Evolutionary conservation across 2,113 vertebrate species (phyloP).

Genomic region (Geococcyx californianus): DNA sequence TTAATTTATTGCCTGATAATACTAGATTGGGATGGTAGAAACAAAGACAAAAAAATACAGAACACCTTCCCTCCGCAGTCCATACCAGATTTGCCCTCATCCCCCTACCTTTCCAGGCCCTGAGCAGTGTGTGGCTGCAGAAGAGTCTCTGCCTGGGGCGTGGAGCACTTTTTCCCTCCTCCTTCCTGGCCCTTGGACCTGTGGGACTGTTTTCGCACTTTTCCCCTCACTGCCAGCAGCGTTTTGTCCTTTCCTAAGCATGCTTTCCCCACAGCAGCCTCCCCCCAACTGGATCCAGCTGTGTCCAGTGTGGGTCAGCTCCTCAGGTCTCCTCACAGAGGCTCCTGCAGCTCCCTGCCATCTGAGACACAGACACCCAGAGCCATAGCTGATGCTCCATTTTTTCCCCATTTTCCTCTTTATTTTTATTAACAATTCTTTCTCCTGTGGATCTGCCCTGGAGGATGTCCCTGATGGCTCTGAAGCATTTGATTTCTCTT

Average conservation of each 20-base stretch:
- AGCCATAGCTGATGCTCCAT: rapidly evolving
- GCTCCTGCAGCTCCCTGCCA: background rate
- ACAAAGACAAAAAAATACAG: background rate
- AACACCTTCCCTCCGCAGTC: background rate
- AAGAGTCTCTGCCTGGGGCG: background rate
- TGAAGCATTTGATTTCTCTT: background rate
- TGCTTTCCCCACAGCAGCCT: rapidly evolving
- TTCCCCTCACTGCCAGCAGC: rapidly evolving
- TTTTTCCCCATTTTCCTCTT: rapidly evolving
- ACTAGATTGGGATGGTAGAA: background rate
- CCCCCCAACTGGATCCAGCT: no score
- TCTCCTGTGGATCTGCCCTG: background rate
- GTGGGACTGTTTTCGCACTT: background rate
- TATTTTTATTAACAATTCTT: background rate
- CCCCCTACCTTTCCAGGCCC: rapidly evolving
- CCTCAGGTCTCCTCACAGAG: background rate
- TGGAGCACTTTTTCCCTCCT: background rate
- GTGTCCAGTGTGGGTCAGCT: rapidly evolving
- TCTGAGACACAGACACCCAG: rapidly evolving
- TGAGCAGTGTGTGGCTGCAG: rapidly evolving
- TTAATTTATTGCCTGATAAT: background rate
- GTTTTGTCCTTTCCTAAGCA: background rate
- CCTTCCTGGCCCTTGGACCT: background rate
- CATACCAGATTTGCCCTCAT: background rate
- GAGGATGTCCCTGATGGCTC: background rate